Percentiles rank a stretch among this genome's conserved stretches.
Evolutionary conservation across 2,113 vertebrate species (phyloP).

Genomic region (Poeciliopsis retropinna): DNA sequence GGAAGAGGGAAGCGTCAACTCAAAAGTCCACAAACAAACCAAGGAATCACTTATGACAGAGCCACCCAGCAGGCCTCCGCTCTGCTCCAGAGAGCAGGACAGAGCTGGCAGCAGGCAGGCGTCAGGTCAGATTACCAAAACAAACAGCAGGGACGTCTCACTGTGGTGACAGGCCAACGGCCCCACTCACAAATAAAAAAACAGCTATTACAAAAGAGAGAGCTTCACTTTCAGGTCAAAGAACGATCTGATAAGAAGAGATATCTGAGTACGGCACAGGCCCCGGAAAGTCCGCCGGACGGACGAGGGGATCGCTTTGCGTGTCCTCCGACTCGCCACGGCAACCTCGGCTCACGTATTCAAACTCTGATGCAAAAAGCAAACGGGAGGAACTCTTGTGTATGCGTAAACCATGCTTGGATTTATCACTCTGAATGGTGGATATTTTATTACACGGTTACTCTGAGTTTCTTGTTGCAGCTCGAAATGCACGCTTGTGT

Average conservation of each 20-base stretch:
- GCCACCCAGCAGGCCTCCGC: background rate
- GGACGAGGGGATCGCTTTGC: too few relatives aligned
- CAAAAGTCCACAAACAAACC: background rate
- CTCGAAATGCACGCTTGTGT: slow-evolving; percentile 4
- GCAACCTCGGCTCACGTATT: background rate
- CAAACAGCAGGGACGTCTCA: slow-evolving; percentile 29
- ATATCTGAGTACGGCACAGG: background rate
- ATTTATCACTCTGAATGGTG: background rate
- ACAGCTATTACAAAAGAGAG: slow-evolving; percentile 7
- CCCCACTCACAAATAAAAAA: slow-evolving; percentile 26
- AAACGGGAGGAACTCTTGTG: too few relatives aligned
- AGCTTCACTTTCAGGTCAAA: slow-evolving; percentile 17
- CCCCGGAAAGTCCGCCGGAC: too few relatives aligned
- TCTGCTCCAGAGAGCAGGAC: background rate
- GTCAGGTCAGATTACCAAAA: slow-evolving; percentile 39
- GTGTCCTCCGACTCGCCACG: too few relatives aligned
- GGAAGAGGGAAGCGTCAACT: background rate
- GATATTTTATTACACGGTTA: background rate
- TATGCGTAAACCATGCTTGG: too few relatives aligned
- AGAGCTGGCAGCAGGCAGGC: slow-evolving; percentile 18
- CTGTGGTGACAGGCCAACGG: slow-evolving; percentile 51
- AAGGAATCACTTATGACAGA: background rate
- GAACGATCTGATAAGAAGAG: background rate
- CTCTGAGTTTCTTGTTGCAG: background rate
- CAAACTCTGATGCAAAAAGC: background rate